Base-by-base conservation (phyloP, 1,140 invertebrate genomes). In the Aphelenchoides fujianensis region DNA sequence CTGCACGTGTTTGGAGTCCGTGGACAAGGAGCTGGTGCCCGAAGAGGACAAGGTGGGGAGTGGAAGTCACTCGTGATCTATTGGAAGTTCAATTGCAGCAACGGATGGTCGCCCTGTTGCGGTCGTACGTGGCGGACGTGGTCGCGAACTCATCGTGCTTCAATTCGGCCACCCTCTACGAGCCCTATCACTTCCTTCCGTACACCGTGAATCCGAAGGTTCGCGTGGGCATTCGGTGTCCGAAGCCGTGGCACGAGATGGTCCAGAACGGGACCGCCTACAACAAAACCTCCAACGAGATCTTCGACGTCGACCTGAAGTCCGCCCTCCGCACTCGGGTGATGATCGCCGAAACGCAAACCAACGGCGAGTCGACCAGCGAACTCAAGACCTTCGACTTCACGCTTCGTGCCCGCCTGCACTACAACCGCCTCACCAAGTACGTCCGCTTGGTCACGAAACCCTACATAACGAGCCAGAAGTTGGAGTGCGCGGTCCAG, bases 1-100 rank as follows among this genome's bases (percentile, higher is more conserved):
- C 67, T 79, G 78, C 34, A 35, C 55, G 30, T 79, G 78, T 63
- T 63, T 80, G 72, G 71, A 74, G 23, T 48, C 23, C 12, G 41
- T 48, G 23, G 12, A 12, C 41, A 48, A 12, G 23, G 41, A 48
- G 12, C 41, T 48, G 12, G 41, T 48, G 12, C 41, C 41, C 12
- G 12, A 48, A 48, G 41, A 48, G 12, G 41, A 48, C 23, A 48
- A 12, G 41, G 41, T 48, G 23, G 12, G 41, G 1, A 61, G 59
- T 35, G n/a, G 36, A 61, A n/a, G 59, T n/a, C n/a, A n/a, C n/a
- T n/a, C n/a, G n/a, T n/a, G n/a, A n/a, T n/a, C n/a, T n/a, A n/a
- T n/a, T n/a, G n/a, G n/a, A n/a, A n/a, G n/a, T 61, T 31, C 36
- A 30, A 19, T 61, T 61, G n/a, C n/a, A 19, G n/a, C 16, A 61